Evolutionary conservation across 2,113 vertebrate genomes (phyloP), one percentile per base, ranked within the genome.

Genomic region (Antennarius striatus): DNA sequence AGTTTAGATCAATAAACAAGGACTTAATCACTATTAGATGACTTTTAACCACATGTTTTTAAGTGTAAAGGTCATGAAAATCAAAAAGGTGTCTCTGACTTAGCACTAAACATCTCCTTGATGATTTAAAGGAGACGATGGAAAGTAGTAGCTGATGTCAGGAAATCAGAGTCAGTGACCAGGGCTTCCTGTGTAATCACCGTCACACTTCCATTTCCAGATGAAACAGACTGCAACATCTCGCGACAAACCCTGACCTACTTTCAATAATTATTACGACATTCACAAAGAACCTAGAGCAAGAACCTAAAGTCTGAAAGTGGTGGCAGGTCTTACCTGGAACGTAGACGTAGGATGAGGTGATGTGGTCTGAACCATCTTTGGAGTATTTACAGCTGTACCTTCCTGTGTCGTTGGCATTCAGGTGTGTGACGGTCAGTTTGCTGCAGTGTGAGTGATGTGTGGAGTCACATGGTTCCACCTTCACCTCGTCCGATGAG

Each of bases 331-430:
- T 29, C 92, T 94, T 85, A 96, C 95, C 95, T 94, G 86, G 87
- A 32, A 96, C 93, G 42, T 86, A 96, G 55, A 98, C 79, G 0
- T 96, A 96, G 6, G 91, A 84, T 10, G 64, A 58, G 17, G 68
- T 64, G 3, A 51, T 36, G 62, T 87, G 51, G 0, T 70, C 45
- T 5, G 32, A 29, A 3, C 71, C 80, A 22, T 28, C 3, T 17
- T 57, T 51, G 22, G n/a, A 62, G 42, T 80, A 88, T n/a, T 29
- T 45, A 60, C 95, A 98, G 63, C 70, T 90, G 86, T 96, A 93
- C 16, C 53, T 82, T 0, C 95, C 94, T 0, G 94, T 96, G 89
- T 96, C 94, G 0, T 36, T 89, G 60, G 83, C 82, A 0, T 0
- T 74, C 64, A 92, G 73, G 28, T 82, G 80, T 58, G 75, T 76